These are phyloP conservation scores for Harpalus rufipes DNA, from an alignment of 2,888 invertebrate species.

Conservation along the genomic window DNA sequence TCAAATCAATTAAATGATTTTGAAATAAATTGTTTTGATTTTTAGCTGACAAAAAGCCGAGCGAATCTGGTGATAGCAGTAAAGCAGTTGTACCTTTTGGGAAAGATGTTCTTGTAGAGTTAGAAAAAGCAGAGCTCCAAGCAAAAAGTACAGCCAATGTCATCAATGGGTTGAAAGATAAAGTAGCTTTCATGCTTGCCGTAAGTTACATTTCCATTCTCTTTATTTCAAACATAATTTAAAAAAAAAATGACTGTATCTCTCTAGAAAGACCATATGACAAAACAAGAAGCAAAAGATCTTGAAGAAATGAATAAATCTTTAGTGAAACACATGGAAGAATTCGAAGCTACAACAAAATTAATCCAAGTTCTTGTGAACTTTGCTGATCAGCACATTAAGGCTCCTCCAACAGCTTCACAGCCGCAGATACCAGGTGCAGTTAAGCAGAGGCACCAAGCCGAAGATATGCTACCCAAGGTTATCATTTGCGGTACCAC, in stretches of 20 bases:
- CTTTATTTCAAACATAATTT: no score
- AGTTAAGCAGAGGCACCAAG: slow-evolving; percentile 67
- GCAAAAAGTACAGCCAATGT: slow-evolving; percentile 77
- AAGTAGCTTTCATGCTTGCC: slow-evolving; percentile 75
- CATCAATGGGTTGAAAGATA: slow-evolving; percentile 75
- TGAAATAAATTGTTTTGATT: not conserved
- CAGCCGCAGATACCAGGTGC: slow-evolving; percentile 51
- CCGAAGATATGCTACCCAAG: slow-evolving; percentile 77
- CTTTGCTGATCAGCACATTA: slow-evolving; percentile 72
- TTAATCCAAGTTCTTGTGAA: slow-evolving; percentile 80
- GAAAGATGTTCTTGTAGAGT: slow-evolving; percentile 74
- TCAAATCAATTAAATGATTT: not conserved
- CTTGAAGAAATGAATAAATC: slow-evolving; percentile 80
- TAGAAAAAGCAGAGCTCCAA: slow-evolving; percentile 78
- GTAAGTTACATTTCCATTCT: slow-evolving; percentile 70
- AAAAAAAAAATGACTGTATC: no score
- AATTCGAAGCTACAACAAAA: slow-evolving; percentile 82
- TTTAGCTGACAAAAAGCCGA: slow-evolving; percentile 4
- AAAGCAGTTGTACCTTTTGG: slow-evolving; percentile 72
- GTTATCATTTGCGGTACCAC: slow-evolving; percentile 79
- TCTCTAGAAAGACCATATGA: slow-evolving; percentile 80
- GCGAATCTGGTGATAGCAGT: slow-evolving; percentile 50
- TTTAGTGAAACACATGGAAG: slow-evolving; percentile 81
- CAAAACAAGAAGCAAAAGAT: slow-evolving; percentile 80
- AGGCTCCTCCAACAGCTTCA: not conserved